Evolutionary conservation across 2,113 vertebrate species (phyloP), one percentile per base, ranked within the genome.

Genomic region (Cyanocitta stelleri): DNA sequence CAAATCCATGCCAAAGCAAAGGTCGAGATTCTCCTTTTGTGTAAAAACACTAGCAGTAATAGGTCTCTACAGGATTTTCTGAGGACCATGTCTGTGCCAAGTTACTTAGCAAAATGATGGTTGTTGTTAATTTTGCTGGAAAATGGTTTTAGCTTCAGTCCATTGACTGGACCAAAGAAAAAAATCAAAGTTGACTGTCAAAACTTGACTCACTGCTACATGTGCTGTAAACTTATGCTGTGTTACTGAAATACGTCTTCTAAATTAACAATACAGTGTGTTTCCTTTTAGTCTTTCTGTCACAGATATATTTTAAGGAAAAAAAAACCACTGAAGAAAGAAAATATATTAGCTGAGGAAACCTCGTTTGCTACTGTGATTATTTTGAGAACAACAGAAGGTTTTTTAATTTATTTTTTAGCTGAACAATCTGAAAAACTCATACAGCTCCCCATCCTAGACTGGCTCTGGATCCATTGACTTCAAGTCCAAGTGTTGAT

Each of bases 21-120:
- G 35, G 14, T 5, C 0, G 1, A 46, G 30, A 48, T 48, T 67
- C 26, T 71, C 23, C 14, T 87, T 29, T n/a, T 13, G 1, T 52
- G 18, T 35, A 41, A 27, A 44, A 78, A 18, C 16, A 20, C 7
- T 18, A n/a, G 20, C 37, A 35, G 5, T 37, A 61, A 11, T 16
- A 71, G 15, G 7, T 33, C 7, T 79, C 23, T 35, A 3, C 9
- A 39, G 58, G 21, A 52, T 51, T 79, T 76, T 61, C 32, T 56
- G 44, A 83, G 63, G 19, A 66, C 2, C 37, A 2, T 22, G 16
- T n/a, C 41, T 48, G 9, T 39, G 27, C 16, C 19, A 32, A 9
- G 24, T 48, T 52, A 54, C 17, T 48, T 59, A 82, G 41, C 4
- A 39, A 54, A 87, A 73, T 5, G 13, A 16, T 39, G 5, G 6